A percentile compares a stretch with the other conserved stretches of the same genome.
Evolutionary conservation across 2,888 invertebrate genomes (phyloP).

Genomic region (Epicampocera succincta): DNA sequence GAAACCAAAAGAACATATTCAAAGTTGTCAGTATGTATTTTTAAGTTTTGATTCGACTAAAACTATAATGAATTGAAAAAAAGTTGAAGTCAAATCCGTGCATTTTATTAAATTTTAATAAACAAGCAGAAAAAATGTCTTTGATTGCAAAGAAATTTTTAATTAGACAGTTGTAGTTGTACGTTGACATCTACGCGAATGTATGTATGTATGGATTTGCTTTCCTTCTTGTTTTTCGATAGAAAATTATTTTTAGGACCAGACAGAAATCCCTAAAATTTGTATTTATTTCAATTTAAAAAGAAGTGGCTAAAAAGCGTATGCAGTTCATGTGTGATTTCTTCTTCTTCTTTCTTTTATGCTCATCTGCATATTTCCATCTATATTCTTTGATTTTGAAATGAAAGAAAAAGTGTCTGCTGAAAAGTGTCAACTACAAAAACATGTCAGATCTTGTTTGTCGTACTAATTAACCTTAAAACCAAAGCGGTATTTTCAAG

Average conservation of each 20-base stretch:
- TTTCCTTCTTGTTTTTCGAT: too few species aligned
- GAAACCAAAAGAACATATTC: not conserved
- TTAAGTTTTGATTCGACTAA: conserved; percentile 45
- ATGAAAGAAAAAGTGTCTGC: conserved; percentile 45
- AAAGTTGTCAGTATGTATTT: conserved; percentile 28
- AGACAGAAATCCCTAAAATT: conserved; percentile 39
- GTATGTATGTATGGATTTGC: conserved; percentile 42
- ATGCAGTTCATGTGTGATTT: conserved; percentile 9
- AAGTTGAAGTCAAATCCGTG: conserved; percentile 11
- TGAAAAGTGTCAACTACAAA: conserved; percentile 66
- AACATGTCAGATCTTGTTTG: conserved; percentile 64
- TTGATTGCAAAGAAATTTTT: conserved; percentile 55
- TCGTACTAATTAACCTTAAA: conserved; percentile 67
- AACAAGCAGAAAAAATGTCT: conserved; percentile 5
- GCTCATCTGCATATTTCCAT: conserved; percentile 5
- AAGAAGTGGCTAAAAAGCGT: not conserved
- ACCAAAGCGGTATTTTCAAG: conserved; percentile 7
- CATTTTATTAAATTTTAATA: conserved; percentile 40
- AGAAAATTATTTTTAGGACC: conserved; percentile 52
- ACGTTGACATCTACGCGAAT: conserved; percentile 64
- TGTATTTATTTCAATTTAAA: conserved; percentile 1
- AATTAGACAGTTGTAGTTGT: conserved; percentile 69
- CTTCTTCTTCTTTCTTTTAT: not conserved
- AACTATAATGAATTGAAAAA: conserved; percentile 1
- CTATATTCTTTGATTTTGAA: conserved; percentile 58